Base-by-base conservation (phyloP, 2,888 invertebrate genomes). In the Melinopterus prodromus region DNA sequence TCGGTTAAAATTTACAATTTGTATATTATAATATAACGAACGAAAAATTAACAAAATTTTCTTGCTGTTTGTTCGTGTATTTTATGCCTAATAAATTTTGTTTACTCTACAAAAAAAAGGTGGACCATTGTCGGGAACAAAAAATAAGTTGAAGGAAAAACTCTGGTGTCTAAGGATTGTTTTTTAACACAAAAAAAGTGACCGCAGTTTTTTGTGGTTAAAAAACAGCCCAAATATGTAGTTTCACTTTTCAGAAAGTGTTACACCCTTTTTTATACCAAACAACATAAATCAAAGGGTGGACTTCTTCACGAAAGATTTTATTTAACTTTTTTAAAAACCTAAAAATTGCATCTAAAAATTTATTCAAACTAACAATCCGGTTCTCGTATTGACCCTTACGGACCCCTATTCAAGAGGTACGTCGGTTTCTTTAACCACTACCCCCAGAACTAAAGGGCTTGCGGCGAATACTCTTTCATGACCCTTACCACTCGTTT, bases 381-480 rank as follows among this genome's bases (percentile, higher is more conserved):
- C 53, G 53, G 53, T 53, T 53, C 5, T 53, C 26, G 12, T 53
- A 53, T 53, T 53, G 1, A 53, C 9, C 76, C 76, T 76, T 9
- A 53, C 53, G 9, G 5, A 53, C 53, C 53, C 53, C 5, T 53
- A 53, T 12, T 53, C 9, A 12, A 12, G 53, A 4, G 53, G 53
- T 53, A 9, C 12, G 53, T 12, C 53, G 53, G 12, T 53, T 53
- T 53, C 53, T 53, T 53, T 53, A 1, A 53, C 53, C 53, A 53
- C 53, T 53, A 53, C 78, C 71, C 36, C 78, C 77, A 76, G 81
- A 83, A 82, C 83, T 79, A 83, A 82, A 83, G 81, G 83, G 84
- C 83, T 84, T 84, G 84, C 83, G 84, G 84, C 84, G 79, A 81
- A 81, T 81, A 81, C 83, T 83, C 53, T 53, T 83, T 83, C 83